Base-by-base conservation (phyloP, 2,113 vertebrate genomes). In the Sisor rabdophorus region DNA sequence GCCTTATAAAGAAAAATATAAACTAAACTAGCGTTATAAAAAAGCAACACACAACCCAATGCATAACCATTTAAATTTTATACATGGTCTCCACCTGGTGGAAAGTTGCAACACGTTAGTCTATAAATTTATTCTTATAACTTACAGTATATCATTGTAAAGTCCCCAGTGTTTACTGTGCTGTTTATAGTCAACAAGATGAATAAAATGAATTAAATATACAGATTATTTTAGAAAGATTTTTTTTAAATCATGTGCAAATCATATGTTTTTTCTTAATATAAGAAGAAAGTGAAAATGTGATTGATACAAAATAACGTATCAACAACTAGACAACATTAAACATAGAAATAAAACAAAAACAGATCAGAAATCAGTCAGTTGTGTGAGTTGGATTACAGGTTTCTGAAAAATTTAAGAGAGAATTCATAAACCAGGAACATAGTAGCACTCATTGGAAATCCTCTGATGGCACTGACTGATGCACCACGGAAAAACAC, bases 391-490 rank as follows among this genome's bases (percentile, higher is more conserved):
- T 11, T 28, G n/a, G 1, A 32, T 82, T 89, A 91, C 11, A 86
- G 17, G 10, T 90, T 81, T 74, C 91, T 93, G 84, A 99, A 89
- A 69, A 93, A 94, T 88, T 89, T 91, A 79, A 98, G 93, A 0
- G 94, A 95, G 56, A 99, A 92, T 84, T 99, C 97, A 11, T 99
- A 99, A 75, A 90, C 91, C 58, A 99, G 92, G 89, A 99, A 99
- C 95, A 94, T 95, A 85, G 95, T 95, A 6, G 96, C 94, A 58
- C 95, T 95, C 89, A 91, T 93, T 3, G 97, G 97, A 86, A 99
- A 99, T 76, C 97, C 97, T 78, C 97, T 89, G 58, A 99, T 67
- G 59, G 93, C 87, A 19, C 95, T 99, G 58, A 99, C 91, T 0
- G 91, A 89, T 28, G 92, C 83, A 50, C 97, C 97, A n/a, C 93